Conservation (phyloP, 2,113 vertebrate species). For the Sturnira hondurensis region DNA sequence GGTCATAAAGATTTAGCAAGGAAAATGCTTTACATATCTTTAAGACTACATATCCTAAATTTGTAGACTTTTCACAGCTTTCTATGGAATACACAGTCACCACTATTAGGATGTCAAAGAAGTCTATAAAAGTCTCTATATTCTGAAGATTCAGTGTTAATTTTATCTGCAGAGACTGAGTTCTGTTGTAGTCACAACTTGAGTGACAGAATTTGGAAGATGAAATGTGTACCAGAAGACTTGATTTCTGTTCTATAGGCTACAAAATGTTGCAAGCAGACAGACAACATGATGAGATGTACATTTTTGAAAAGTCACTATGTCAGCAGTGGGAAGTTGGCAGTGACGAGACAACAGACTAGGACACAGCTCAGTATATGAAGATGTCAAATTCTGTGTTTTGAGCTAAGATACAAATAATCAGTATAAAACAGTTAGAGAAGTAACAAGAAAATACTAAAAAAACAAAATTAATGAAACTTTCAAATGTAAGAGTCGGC, state of each 20-base stretch:
- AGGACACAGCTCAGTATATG: not conserved
- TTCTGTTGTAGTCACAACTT: not conserved
- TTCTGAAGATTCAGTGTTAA: not conserved
- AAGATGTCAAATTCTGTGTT: not conserved
- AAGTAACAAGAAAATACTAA: not conserved
- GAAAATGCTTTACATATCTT: not conserved
- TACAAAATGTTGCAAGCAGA: no score
- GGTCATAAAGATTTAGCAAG: not conserved
- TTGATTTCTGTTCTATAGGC: not conserved
- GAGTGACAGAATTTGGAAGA: not conserved
- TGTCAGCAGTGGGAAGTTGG: not conserved
- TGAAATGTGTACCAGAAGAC: not conserved
- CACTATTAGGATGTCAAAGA: not conserved
- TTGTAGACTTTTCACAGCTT: not conserved
- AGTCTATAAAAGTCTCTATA: not conserved
- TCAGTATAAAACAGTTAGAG: not conserved
- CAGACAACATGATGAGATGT: not conserved
- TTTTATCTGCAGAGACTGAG: not conserved
- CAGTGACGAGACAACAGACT: not conserved
- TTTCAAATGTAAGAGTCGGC: not conserved
- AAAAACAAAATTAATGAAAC: not conserved
- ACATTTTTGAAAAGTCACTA: constrained; percentile 28
- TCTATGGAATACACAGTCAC: not conserved
- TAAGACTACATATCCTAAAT: not conserved
- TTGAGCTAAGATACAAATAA: not conserved